Evolutionary conservation across 2,113 vertebrate genomes (phyloP).

Genomic region (Sphaerodactylus townsendi): DNA sequence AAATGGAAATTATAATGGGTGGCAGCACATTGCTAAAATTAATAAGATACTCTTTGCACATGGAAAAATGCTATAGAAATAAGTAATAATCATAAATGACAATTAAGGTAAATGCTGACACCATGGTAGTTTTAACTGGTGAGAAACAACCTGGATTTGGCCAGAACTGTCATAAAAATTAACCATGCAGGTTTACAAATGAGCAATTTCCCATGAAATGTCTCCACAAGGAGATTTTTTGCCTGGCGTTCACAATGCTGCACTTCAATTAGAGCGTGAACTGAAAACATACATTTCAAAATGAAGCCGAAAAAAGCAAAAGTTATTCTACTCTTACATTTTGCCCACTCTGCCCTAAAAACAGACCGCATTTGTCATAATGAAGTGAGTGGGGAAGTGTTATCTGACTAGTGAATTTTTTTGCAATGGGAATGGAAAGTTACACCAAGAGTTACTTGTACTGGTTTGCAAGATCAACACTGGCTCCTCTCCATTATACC

Average conservation of each 20-base stretch:
- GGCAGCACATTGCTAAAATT: background rate
- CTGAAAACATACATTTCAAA: slow-evolving; percentile 8
- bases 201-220: slow-evolving; percentile 9
- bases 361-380: background rate
- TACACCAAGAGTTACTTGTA: background rate
- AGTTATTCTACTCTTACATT: background rate
- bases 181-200: slow-evolving; percentile 8
- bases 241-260: background rate
- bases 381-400: background rate
- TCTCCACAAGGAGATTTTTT: slow-evolving; percentile 14
- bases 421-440: background rate
- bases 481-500: background rate
- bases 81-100: slow-evolving; percentile 12
- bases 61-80: background rate
- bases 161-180: background rate
- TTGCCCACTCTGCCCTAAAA: background rate
- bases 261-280: background rate
- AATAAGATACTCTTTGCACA: background rate
- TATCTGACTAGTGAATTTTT: background rate
- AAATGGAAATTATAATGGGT: background rate
- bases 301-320: background rate
- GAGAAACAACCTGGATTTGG: background rate
- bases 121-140: background rate
- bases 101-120: slow-evolving; percentile 18
- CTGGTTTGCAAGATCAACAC: background rate